Evolutionary conservation across 30 jellyfish, hydroid and myxozoan species (phyloP).

Genomic region (Aurelia sp.): DNA sequence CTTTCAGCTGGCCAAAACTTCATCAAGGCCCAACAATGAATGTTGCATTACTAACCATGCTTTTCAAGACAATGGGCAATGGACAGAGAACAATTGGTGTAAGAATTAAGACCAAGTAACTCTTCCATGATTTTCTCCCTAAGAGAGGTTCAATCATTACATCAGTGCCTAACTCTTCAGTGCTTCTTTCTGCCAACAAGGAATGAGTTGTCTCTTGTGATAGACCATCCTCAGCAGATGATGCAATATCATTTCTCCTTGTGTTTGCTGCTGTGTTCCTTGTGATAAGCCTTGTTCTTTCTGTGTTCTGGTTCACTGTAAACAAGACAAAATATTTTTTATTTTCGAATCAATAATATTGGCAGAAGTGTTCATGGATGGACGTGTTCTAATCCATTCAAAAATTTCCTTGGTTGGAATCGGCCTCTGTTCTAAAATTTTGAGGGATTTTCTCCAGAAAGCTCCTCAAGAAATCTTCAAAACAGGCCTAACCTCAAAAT

Average conservation of each 20-base stretch:
- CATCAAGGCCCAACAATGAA: too few relatives aligned
- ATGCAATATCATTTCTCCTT: constrained; percentile 15
- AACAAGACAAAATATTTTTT: neutral
- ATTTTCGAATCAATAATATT: too few relatives aligned
- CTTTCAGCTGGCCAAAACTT: too few relatives aligned
- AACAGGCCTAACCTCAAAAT: too few relatives aligned
- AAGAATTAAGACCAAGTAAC: constrained; percentile 41
- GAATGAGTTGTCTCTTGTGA: neutral
- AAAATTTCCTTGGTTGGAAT: too few relatives aligned
- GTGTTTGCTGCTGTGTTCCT: neutral
- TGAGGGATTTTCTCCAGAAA: too few relatives aligned
- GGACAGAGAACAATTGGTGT: constrained; percentile 75
- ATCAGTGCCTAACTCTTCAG: constrained; percentile 34
- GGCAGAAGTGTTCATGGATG: too few relatives aligned
- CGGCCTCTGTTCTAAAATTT: too few relatives aligned
- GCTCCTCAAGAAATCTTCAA: too few relatives aligned
- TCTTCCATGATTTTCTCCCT: constrained; percentile 64
- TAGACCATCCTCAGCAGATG: constrained; percentile 2
- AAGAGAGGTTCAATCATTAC: constrained; percentile 22
- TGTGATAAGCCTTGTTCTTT: constrained; percentile 32
- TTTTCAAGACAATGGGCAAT: constrained; percentile 30
- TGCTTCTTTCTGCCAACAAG: constrained; percentile 4
- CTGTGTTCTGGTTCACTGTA: constrained; percentile 29
- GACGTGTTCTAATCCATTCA: too few relatives aligned
- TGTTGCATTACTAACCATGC: constrained; percentile 7